These are phyloP conservation scores for Tenualosa thibaudeaui DNA, from an alignment of 2,797 vertebrate species.

Conservation along the genomic window DNA sequence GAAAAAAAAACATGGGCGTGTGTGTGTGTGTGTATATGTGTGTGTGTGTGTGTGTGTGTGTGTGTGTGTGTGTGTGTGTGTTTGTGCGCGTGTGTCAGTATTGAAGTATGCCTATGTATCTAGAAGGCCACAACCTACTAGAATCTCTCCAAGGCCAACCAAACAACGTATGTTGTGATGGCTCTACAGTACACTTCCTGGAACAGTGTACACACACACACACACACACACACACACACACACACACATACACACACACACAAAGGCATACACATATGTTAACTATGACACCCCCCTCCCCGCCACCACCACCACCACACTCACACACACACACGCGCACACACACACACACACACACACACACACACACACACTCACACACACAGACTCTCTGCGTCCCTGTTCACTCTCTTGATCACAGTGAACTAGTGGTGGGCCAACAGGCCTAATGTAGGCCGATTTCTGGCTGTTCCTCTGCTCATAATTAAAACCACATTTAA, in stretches of 20 bases:
- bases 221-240: not conserved
- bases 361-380: not conserved
- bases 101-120: not conserved
- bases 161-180: constrained; percentile 16
- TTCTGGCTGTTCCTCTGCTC: not conserved
- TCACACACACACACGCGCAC: not conserved
- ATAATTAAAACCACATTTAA: constrained; percentile 19
- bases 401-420: not conserved
- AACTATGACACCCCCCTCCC: not conserved
- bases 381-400: not conserved
- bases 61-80: not conserved
- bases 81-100: not conserved
- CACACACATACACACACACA: not conserved
- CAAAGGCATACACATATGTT: not conserved
- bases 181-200: not conserved
- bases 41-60: no score
- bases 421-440: not conserved
- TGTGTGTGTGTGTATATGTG: not conserved
- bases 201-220: not conserved
- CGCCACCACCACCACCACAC: not conserved
- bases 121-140: not conserved
- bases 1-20: not conserved
- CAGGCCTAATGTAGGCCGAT: not conserved
- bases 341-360: constrained; percentile 3
- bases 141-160: not conserved